These are phyloP conservation scores for Galerucella nymphaeae DNA, from an alignment of 2,888 invertebrate genomes.

Conservation along the genomic window DNA sequence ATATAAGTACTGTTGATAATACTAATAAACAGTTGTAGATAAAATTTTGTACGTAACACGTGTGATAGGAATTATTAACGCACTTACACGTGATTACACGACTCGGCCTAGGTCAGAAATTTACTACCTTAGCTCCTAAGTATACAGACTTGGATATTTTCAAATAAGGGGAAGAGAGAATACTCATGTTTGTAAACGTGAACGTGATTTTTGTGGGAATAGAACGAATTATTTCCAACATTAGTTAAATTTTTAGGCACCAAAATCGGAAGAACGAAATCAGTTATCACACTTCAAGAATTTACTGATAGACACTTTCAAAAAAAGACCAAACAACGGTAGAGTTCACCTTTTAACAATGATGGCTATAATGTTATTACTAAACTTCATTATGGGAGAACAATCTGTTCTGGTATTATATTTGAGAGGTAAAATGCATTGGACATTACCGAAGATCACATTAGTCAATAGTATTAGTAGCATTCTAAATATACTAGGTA, in stretches of 20 bases:
- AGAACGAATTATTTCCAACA: not conserved
- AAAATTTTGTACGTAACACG: too few relatives aligned
- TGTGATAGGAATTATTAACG: too few relatives aligned
- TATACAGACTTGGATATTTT: too few relatives aligned
- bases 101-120: too few relatives aligned
- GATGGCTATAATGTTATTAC: conserved; percentile 61
- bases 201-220: too few relatives aligned
- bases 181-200: too few relatives aligned
- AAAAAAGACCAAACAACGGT: conserved; percentile 68
- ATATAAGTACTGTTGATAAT: too few relatives aligned
- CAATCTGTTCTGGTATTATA: conserved; percentile 72
- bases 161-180: too few relatives aligned
- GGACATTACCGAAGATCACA: conserved; percentile 74
- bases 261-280: not conserved
- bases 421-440: conserved; percentile 72
- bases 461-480: conserved; percentile 68
- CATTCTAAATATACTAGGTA: conserved; percentile 68
- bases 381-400: conserved; percentile 66
- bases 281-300: conserved; percentile 39
- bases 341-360: conserved; percentile 68
- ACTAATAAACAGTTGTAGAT: too few relatives aligned
- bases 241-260: not conserved
- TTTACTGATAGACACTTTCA: conserved; percentile 70
- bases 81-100: too few relatives aligned
- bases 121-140: too few relatives aligned